Conservation (phyloP, 2,797 vertebrate species). For the Sphenodon punctatus region DNA sequence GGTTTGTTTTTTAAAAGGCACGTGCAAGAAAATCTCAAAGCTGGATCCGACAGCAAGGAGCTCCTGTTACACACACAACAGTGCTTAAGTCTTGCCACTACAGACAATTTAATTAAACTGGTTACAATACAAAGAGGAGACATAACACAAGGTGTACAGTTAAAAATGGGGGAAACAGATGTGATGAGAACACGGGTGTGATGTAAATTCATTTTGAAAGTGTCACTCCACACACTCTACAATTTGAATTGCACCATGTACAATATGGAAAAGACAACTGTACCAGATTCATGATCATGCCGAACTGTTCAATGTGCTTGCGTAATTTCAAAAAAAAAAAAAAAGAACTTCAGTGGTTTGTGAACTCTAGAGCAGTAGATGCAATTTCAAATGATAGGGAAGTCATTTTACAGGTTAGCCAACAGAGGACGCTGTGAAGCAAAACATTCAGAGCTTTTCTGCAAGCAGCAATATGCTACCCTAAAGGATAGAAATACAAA, state of each 20-base stretch:
- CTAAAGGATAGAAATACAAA: neutral
- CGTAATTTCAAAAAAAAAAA: neutral
- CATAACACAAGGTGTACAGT: neutral
- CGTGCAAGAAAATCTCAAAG: neutral
- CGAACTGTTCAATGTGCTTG: neutral
- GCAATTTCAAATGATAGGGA: neutral
- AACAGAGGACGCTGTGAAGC: slow-evolving; percentile 19
- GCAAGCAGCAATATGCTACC: neutral
- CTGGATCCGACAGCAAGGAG: neutral
- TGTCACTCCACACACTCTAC: neutral
- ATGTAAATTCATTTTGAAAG: neutral
- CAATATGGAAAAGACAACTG: neutral
- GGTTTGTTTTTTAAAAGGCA: neutral
- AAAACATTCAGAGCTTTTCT: slow-evolving; percentile 8
- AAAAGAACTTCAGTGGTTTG: neutral
- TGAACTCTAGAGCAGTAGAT: neutral
- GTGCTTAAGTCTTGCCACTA: neutral
- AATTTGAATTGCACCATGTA: neutral
- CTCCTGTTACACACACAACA: neutral
- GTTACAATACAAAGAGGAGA: neutral
- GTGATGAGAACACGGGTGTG: neutral
- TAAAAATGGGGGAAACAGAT: neutral
- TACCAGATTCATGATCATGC: neutral
- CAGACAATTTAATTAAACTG: too few relatives aligned
- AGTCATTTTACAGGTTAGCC: slow-evolving; percentile 37